A percentile compares a stretch with the other conserved stretches of the same genome.
phyloP scores from a whole-genome alignment of 92 coral and sea anemone genomes.

The Zoanthus solanderi region DNA sequence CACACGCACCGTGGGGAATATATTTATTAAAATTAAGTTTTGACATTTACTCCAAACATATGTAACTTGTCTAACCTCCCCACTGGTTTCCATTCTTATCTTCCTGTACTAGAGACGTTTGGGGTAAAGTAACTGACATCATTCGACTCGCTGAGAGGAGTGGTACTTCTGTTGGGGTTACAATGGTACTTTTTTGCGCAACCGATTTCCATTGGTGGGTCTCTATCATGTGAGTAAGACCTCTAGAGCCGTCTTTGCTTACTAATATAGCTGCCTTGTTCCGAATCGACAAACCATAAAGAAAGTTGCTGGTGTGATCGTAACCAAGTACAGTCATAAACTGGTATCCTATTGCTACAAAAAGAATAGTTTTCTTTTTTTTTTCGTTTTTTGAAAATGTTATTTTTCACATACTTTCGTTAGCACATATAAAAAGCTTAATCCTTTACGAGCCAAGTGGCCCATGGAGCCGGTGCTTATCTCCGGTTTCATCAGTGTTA shows the following conservation, averaged over 20 bases:
- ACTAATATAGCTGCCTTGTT: conserved; percentile 34
- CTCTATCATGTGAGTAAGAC: conserved; percentile 13
- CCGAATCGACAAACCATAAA: conserved; percentile 46
- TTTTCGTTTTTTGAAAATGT: not conserved
- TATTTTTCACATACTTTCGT: not conserved
- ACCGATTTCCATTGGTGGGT: conserved; percentile 35
- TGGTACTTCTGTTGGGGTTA: conserved; percentile 47
- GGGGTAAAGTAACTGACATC: conserved; percentile 5
- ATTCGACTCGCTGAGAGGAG: conserved; percentile 33
- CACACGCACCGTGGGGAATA: too few species aligned
- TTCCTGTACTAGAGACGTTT: not conserved
- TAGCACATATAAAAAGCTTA: too few species aligned
- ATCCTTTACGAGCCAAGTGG: too few species aligned
- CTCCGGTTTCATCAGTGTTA: too few species aligned
- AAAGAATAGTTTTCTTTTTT: not conserved
- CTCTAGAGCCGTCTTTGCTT: conserved; percentile 39
- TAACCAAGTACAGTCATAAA: conserved; percentile 25
- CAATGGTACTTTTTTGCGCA: not conserved
- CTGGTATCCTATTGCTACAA: conserved; percentile 23
- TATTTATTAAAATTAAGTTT: not conserved
- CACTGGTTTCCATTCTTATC: conserved; percentile 14
- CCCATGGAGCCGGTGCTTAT: too few species aligned
- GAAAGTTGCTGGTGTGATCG: conserved; percentile 5
- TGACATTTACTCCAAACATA: not conserved
- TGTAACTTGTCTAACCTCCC: conserved; percentile 8